A percentile compares a stretch with the other conserved stretches of the same genome.
Conservation (phyloP, 2,797 vertebrate species). For the Hydrophis major region DNA sequence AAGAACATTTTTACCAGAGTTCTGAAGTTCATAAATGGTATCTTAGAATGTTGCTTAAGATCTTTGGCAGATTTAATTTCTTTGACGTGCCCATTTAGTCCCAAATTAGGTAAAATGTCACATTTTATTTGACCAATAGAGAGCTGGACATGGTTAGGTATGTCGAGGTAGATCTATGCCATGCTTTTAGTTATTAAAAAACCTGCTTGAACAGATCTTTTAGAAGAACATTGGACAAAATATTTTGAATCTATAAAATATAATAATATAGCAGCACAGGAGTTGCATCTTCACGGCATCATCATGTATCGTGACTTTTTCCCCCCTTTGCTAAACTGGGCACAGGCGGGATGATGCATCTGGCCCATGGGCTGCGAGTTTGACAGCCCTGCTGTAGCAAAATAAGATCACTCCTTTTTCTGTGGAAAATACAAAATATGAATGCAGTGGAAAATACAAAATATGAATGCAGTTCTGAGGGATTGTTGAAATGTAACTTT, state of each 20-base stretch:
- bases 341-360: too few relatives aligned
- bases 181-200: not conserved
- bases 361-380: too few relatives aligned
- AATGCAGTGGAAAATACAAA: not conserved
- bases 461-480: not conserved
- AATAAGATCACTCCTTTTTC: not conserved
- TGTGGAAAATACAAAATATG: not conserved
- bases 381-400: not conserved
- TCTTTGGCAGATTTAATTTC: not conserved
- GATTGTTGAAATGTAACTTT: conserved; percentile 1
- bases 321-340: too few relatives aligned
- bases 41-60: not conserved
- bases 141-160: not conserved
- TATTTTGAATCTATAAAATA: conserved; percentile 2
- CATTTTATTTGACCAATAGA: not conserved
- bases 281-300: too few relatives aligned
- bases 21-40: not conserved
- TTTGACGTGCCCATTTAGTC: not conserved
- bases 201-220: not conserved
- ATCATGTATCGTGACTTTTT: too few relatives aligned
- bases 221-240: not conserved
- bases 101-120: not conserved
- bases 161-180: not conserved
- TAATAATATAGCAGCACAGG: not conserved
- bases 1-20: not conserved